Base-by-base conservation (phyloP, 2,113 vertebrate genomes). In the Pantherophis guttatus region DNA sequence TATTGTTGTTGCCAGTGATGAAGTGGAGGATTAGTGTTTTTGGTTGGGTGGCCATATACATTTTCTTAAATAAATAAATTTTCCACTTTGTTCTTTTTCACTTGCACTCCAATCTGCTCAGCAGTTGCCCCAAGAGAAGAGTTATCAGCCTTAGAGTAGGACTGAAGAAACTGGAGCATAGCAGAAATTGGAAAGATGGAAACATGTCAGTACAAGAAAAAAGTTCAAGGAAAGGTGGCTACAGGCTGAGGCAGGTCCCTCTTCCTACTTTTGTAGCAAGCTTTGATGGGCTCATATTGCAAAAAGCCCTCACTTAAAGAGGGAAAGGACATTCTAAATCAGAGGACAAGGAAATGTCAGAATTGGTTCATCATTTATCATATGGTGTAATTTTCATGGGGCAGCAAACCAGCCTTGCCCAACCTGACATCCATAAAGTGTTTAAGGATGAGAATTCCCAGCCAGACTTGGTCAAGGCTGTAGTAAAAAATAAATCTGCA, bases 171-270 rank as follows among this genome's bases (percentile, higher is more conserved):
- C 5, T 65, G 55, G 54, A 81, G 90, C 75, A 86, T 57, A 93
- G 44, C 4, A 5, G 0, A 58, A 59, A 59, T 26, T 24, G 8
- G 8, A 0, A 2, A 0, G 15, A 21, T 5, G 93, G 90, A 93
- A 96, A 89, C 0, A 13, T n/a, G 93, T 53, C 75, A 93, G 92
- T n/a, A 86, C 88, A 93, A 95, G 55, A 92, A 90, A 91, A 17
- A 54, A 54, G 96, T 95, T 94, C 92, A 29, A 93, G 54, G 94
- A n/a, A 90, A 0, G 3, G 90, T 81, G 89, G 85, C 93, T 92
- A 26, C 92, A 96, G 96, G 93, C 95, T 92, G 21, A 96, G 93
- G 85, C 59, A 91, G 90, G 94, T 48, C 90, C 87, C 70, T 90
- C n/a, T 91, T 94, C 95, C 94, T 95, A 54, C 59, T 93, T 89